phyloP scores from a whole-genome alignment of 2,888 invertebrate species.

The Patella caerulea region DNA sequence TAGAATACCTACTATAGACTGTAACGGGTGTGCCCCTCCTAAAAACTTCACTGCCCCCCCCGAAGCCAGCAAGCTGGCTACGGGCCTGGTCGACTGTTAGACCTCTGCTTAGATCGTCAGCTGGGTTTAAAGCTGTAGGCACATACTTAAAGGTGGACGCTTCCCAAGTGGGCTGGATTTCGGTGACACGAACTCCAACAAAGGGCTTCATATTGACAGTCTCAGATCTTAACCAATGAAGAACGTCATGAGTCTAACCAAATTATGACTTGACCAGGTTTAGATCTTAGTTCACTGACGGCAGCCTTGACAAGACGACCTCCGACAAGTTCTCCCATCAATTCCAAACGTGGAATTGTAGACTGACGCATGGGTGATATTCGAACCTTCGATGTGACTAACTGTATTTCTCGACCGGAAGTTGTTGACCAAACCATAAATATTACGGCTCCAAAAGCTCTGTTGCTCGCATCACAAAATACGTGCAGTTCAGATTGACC shows the following conservation, averaged over 20 bases:
- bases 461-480: slow-evolving; percentile 11
- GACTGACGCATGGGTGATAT: slow-evolving; percentile 17
- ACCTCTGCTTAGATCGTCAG: slow-evolving; percentile 26
- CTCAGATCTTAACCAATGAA: no score
- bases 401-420: neutral
- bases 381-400: slow-evolving; percentile 16
- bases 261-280: slow-evolving; percentile 4
- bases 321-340: slow-evolving; percentile 19
- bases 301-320: slow-evolving; percentile 16
- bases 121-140: no score
- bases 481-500: slow-evolving; percentile 13
- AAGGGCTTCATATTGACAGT: no score
- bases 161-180: no score
- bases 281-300: neutral
- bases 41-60: no score
- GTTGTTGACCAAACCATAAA: neutral
- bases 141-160: no score
- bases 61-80: no score
- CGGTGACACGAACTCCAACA: no score
- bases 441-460: slow-evolving; percentile 12
- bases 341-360: slow-evolving; percentile 15
- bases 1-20: no score
- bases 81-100: no score
- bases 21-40: no score
- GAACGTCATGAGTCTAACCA: slow-evolving; percentile 14